A percentile compares a stretch with the other conserved stretches of the same genome.
Evolutionary conservation across 53 echinoderm and acorn worm genomes (phyloP).

Genomic region (Pentamera pediparva): DNA sequence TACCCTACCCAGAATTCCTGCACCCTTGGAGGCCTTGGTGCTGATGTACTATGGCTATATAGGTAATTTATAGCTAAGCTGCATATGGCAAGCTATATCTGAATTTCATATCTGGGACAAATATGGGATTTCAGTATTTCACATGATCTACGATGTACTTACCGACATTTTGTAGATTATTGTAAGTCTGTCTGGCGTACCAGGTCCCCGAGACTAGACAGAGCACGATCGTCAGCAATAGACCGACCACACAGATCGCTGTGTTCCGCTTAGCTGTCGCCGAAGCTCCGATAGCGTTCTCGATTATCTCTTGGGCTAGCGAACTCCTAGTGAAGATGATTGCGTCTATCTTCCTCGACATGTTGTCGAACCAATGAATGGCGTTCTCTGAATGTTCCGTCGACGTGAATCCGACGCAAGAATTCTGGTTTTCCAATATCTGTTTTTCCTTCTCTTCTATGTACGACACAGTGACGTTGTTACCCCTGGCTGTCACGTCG

Average conservation of each 20-base stretch:
- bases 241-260: constrained; percentile 19
- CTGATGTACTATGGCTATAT: too few relatives aligned
- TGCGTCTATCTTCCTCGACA: constrained; percentile 25
- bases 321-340: background rate
- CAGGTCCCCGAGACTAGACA: constrained; percentile 54
- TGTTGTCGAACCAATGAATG: constrained; percentile 41
- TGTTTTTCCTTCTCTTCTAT: background rate
- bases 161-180: constrained; percentile 38
- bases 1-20: too few relatives aligned
- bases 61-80: too few relatives aligned
- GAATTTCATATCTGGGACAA: too few relatives aligned
- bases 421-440: background rate
- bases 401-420: background rate
- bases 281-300: background rate
- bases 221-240: constrained; percentile 32
- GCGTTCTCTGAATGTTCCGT: background rate
- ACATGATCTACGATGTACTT: too few relatives aligned
- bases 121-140: too few relatives aligned
- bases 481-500: background rate
- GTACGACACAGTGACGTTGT: background rate
- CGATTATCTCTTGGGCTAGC: background rate
- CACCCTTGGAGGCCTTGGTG: too few relatives aligned
- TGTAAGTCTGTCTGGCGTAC: constrained; percentile 48
- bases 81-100: too few relatives aligned
- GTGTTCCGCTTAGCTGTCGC: background rate